Percentiles rank a stretch among this genome's conserved stretches.
These are phyloP conservation scores for Stenolophus ochropezus DNA, from an alignment of 2,888 invertebrate species.

Conservation along the genomic window DNA sequence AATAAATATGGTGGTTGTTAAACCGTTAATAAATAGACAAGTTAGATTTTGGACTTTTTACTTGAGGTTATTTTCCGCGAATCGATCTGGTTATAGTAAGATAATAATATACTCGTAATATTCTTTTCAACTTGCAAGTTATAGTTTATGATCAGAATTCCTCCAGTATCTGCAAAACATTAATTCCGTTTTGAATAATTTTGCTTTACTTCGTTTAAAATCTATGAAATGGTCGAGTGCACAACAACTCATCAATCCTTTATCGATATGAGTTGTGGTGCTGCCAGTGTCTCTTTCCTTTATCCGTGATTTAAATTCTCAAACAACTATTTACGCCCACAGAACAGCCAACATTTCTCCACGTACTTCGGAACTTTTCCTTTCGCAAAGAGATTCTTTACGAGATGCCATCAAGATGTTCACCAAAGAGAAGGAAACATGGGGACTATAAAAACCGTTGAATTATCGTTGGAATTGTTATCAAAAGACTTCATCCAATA, in stretches of 20 bases:
- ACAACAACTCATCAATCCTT: slow-evolving; percentile 25
- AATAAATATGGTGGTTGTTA: too few species aligned
- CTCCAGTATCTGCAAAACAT: slow-evolving; percentile 8
- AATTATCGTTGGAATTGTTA: not conserved
- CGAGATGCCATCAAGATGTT: not conserved
- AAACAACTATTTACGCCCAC: slow-evolving; percentile 31
- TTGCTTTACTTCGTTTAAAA: slow-evolving; percentile 7
- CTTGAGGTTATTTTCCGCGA: too few species aligned
- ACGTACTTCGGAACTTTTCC: slow-evolving; percentile 5
- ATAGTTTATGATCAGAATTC: slow-evolving; percentile 20
- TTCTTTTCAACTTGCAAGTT: not conserved
- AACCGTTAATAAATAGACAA: too few species aligned
- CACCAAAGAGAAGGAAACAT: not conserved
- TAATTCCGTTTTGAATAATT: slow-evolving; percentile 29
- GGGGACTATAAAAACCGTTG: not conserved
- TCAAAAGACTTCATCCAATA: too few species aligned
- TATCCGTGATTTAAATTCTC: slow-evolving; percentile 23
- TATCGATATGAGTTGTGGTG: slow-evolving; percentile 13
- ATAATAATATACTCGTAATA: too few species aligned
- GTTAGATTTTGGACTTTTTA: too few species aligned
- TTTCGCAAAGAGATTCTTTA: slow-evolving; percentile 12
- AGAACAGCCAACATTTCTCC: not conserved
- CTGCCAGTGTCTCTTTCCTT: slow-evolving; percentile 24
- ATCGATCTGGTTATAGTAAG: too few species aligned
- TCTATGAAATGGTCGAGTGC: slow-evolving; percentile 30